Base-by-base conservation (phyloP, 1,140 invertebrate species). In the Dufourea novaeangliae region DNA sequence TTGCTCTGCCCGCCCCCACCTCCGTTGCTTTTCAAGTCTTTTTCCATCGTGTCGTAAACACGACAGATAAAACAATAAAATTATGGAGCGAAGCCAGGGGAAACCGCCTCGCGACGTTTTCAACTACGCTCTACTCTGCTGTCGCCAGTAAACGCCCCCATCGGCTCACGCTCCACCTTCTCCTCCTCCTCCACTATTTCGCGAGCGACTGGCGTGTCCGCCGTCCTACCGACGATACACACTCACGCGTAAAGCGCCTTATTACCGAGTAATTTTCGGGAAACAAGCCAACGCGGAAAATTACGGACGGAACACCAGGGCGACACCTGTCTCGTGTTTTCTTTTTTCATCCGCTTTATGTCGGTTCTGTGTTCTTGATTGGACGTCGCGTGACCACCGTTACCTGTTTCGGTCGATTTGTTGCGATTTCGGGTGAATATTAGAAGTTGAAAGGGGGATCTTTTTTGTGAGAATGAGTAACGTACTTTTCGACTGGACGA, bases 31-130 rank as follows among this genome's bases (percentile, higher is more conserved):
- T 34, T 44, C n/a, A n/a, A n/a, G 14, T 54, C 41, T 80, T 84
- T 80, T 67, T 69, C 57, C 64, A 57, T 37, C 34, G 63, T 54
- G 73, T 77, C 80, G 82, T 85, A 85, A 86, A 88, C 76, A 80
- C 77, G 77, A 34, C 76, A 78, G 83, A 85, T 86, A 86, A 88
- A 88, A 88, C 86, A 88, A 88, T 89, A 83, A 88, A 85, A 87
- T 87, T 78, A 84, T 88, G 82, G 88, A 89, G 50, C 85, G 39
- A 78, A 84, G 88, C 86, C 88, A 88, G 87, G 77, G 67, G 57
- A 82, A 83, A 86, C 80, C 64, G 68, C 76, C 74, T 57, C 59
- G 64, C 67, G 71, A 78, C 68, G 70, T 69, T 80, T 56, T 61
- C 76, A 22, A n/a, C n/a, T n/a, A n/a, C n/a, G n/a, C 22, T 32